Evolutionary conservation across 2,797 vertebrate species (phyloP).

Genomic region (Phaenicophaeus curvirostris): DNA sequence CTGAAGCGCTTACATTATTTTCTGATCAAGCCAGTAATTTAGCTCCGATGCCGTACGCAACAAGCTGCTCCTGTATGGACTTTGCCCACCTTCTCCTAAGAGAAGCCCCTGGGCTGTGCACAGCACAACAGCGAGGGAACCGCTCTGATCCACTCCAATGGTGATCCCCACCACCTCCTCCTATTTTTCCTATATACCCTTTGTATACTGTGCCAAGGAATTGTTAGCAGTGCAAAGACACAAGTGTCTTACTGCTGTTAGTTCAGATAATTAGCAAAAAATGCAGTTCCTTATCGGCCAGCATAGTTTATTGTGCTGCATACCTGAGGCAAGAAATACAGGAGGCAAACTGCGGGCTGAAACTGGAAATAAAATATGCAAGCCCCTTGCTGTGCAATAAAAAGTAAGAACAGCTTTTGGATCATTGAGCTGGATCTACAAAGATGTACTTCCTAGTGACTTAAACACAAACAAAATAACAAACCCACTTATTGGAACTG

Average conservation of each 20-base stretch:
- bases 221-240: neutral
- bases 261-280: neutral
- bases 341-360: neutral
- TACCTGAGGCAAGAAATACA: neutral
- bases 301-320: neutral
- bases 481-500: neutral
- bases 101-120: neutral
- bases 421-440: neutral
- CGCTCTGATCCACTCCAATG: too few relatives aligned
- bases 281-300: neutral
- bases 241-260: neutral
- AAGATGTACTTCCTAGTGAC: neutral
- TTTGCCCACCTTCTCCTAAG: fast-evolving
- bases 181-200: fast-evolving
- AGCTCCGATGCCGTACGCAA: fast-evolving
- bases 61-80: neutral
- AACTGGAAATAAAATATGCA: neutral
- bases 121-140: neutral
- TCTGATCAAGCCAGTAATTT: neutral
- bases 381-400: fast-evolving
- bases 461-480: neutral
- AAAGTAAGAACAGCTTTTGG: neutral
- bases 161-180: fast-evolving
- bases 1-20: too few relatives aligned
- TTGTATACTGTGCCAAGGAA: neutral